Evolutionary conservation across 2,113 vertebrate genomes (phyloP).

Genomic region (Okapia johnstoni): DNA sequence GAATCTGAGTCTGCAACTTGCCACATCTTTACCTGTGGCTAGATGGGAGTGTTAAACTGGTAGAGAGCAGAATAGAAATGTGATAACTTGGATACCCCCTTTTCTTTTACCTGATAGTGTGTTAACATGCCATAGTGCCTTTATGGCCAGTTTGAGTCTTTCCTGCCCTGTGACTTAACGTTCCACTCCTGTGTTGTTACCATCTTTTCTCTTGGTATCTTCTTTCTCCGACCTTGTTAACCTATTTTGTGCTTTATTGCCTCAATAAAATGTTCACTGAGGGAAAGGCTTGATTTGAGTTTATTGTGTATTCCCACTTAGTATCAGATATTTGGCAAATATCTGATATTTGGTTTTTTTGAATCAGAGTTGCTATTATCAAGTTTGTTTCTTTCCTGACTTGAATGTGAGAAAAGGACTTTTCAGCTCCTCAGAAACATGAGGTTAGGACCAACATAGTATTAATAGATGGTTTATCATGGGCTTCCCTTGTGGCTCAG

Average conservation of each 20-base stretch:
- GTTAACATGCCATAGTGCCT: slow-evolving; percentile 51
- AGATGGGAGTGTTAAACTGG: background rate
- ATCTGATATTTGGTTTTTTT: background rate
- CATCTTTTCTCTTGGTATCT: slow-evolving; percentile 33
- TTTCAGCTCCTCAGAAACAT: background rate
- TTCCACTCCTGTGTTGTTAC: slow-evolving; percentile 43
- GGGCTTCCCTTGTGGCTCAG: background rate
- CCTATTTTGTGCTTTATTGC: slow-evolving; percentile 53
- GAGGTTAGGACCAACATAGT: background rate
- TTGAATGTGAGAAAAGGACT: background rate
- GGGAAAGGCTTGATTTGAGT: slow-evolving; percentile 60
- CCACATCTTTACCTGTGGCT: background rate
- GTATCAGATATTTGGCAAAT: background rate
- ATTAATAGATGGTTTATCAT: background rate
- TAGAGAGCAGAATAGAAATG: background rate
- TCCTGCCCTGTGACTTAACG: background rate
- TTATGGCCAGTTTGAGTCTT: slow-evolving; percentile 56
- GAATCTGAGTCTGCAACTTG: background rate
- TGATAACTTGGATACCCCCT: background rate
- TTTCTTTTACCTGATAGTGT: slow-evolving; percentile 21
- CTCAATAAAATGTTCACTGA: slow-evolving; percentile 69
- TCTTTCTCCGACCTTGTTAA: slow-evolving; percentile 60
- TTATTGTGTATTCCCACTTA: slow-evolving; percentile 47
- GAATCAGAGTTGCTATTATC: background rate
- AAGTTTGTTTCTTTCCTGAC: background rate